These are phyloP conservation scores for Drosophila neonasuta DNA, from an alignment of 2,888 invertebrate species.

Conservation along the genomic window DNA sequence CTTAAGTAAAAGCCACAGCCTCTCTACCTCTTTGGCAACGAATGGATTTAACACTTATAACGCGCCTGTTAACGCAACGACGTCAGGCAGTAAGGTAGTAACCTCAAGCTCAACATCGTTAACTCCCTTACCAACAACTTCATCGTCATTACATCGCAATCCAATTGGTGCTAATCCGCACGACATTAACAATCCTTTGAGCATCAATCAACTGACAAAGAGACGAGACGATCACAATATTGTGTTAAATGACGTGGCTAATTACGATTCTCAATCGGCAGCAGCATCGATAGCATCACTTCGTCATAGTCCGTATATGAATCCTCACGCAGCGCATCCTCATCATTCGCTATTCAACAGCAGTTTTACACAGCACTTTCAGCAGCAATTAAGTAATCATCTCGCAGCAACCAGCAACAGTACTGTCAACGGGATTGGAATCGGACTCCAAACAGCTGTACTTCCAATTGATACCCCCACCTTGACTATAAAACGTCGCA, in stretches of 20 bases:
- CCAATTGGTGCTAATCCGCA: conserved; percentile 96
- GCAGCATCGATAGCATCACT: conserved; percentile 32
- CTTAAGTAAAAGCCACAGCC: conserved; percentile 15
- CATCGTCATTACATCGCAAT: conserved; percentile 83
- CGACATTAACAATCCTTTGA: conserved; percentile 95
- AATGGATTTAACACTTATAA: conserved; percentile 54
- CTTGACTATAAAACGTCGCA: conserved; percentile 54
- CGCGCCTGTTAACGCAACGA: conserved; percentile 59
- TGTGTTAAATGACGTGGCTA: conserved; percentile 19
- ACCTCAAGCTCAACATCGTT: neutral
- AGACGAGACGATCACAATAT: conserved; percentile 77
- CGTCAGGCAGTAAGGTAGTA: conserved; percentile 3
- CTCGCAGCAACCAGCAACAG: conserved; percentile 58
- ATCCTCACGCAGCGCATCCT: conserved; percentile 11
- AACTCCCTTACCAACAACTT: conserved; percentile 6
- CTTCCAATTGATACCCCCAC: conserved; percentile 40
- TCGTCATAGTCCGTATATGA: conserved; percentile 37
- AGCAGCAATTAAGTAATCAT: conserved; percentile 78
- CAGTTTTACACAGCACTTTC: conserved; percentile 79
- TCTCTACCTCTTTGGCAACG: conserved; percentile 33
- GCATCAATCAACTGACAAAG: conserved; percentile 94
- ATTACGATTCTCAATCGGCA: conserved; percentile 22
- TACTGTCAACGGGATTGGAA: conserved; percentile 56
- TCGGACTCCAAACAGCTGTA: neutral
- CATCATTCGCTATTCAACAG: conserved; percentile 64